Evolutionary conservation across 2,113 vertebrate species (phyloP).

Genomic region (Aplodontia rufa): DNA sequence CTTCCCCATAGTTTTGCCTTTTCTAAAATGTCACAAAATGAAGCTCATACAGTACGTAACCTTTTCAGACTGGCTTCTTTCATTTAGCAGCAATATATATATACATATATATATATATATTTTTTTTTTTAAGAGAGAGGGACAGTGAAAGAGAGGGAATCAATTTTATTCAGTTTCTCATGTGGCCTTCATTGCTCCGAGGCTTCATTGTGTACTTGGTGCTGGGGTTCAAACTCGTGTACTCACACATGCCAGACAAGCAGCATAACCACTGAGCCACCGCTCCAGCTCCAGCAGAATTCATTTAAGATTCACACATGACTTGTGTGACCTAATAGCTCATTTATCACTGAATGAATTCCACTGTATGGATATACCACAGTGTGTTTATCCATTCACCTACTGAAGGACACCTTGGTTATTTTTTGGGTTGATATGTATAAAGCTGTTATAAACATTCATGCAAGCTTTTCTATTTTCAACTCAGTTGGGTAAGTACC

Average conservation of each 20-base stretch:
- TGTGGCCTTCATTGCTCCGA: too few species aligned
- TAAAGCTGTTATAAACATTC: conserved; percentile 1
- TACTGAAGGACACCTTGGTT: neutral
- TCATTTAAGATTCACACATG: neutral
- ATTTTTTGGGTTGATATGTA: conserved; percentile 7
- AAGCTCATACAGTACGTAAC: neutral
- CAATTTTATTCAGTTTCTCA: too few species aligned
- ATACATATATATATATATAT: too few species aligned
- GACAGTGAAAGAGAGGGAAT: too few species aligned
- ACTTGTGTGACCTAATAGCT: neutral
- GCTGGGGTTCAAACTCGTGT: too few species aligned
- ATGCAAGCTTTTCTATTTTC: neutral
- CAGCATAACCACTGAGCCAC: too few species aligned
- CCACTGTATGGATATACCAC: neutral
- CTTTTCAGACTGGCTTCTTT: conserved; percentile 11
- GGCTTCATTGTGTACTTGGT: too few species aligned
- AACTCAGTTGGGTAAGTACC: conserved; percentile 8
- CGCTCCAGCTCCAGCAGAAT: too few species aligned
- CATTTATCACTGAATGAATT: conserved; percentile 14
- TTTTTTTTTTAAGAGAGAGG: too few species aligned
- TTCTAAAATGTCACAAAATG: neutral
- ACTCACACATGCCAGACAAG: too few species aligned
- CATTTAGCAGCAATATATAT: neutral
- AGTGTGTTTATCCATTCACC: neutral
- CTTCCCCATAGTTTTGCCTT: neutral